These are phyloP conservation scores for Lasioglossum vierecki DNA, from an alignment of 2,888 invertebrate species.

Conservation along the genomic window DNA sequence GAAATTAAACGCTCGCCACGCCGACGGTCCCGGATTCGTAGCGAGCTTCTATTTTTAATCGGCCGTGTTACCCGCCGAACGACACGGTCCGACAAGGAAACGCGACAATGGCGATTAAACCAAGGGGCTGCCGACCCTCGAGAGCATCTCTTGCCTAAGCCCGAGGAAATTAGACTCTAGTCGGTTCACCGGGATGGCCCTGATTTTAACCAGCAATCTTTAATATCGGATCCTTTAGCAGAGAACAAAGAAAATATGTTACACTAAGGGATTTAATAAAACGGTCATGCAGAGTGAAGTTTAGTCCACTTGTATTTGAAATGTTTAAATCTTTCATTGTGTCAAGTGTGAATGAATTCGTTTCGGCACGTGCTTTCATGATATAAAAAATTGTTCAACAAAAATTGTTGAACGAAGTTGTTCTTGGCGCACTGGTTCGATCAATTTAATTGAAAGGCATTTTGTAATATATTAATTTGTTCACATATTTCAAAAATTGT, in stretches of 20 bases:
- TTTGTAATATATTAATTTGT: no score
- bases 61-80: constrained; percentile 20
- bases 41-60: constrained; percentile 48
- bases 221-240: neutral
- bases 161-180: neutral
- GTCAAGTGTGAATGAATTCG: no score
- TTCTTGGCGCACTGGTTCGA: no score
- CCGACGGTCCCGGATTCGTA: constrained; percentile 31
- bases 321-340: no score
- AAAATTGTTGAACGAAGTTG: no score
- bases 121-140: neutral
- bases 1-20: constrained; percentile 55
- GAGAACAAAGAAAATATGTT: neutral
- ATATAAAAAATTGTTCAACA: no score
- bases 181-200: neutral
- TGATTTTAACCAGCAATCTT: neutral
- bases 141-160: neutral
- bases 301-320: no score
- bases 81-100: constrained; percentile 25
- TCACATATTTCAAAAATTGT: no score
- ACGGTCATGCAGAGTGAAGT: no score
- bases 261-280: neutral
- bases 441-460: no score
- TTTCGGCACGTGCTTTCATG: no score
- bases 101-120: constrained; percentile 24